Evolutionary conservation across 2,113 vertebrate genomes (phyloP), one percentile per base, ranked within the genome.

Genomic region (Pluvialis apricaria): DNA sequence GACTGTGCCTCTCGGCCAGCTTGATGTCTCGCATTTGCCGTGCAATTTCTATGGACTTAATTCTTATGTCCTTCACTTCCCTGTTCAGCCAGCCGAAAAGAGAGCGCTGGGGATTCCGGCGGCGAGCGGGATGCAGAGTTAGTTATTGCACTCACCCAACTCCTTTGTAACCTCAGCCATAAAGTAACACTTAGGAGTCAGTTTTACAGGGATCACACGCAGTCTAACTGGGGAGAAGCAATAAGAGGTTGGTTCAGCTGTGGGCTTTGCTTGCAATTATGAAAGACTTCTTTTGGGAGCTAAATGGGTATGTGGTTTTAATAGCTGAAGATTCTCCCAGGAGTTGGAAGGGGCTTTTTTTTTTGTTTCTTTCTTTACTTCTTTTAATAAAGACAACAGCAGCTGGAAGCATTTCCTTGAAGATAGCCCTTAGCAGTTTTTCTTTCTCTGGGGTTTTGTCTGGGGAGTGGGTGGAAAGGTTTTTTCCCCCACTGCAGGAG

Each of bases 371-470:
- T 84, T 82, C 86, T 91, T 96, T 91, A 52, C 73, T 92, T 82
- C 81, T 96, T 96, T 93, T 96, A 87, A 90, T 95, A 82, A 87
- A 94, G 93, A 95, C 83, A 95, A 87, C 78, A 92, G 69, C 70
- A 92, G 65, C 78, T 96, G 78, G 70, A 95, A 94, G 62, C 26
- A 34, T 79, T 96, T 94, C 73, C 93, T 89, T 95, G 69, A 91
- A 92, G 83, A 84, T 16, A 64, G 47, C 57, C 55, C 47, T 88
- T 29, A 62, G 76, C 15, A 7, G 17, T 52, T 90, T 91, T 83
- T 54, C 58, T 81, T 96, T 94, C 64, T 64, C 80, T 70, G 51
- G 45, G 19, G 8, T 78, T 95, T 93, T 90, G 79, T 91, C 61
- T 68, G 52, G 47, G 49, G 69, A 82, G 52, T 38, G 38, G 13